phyloP scores from a whole-genome alignment of 2,797 vertebrate species.

The Schizopygopsis pylzovi region DNA sequence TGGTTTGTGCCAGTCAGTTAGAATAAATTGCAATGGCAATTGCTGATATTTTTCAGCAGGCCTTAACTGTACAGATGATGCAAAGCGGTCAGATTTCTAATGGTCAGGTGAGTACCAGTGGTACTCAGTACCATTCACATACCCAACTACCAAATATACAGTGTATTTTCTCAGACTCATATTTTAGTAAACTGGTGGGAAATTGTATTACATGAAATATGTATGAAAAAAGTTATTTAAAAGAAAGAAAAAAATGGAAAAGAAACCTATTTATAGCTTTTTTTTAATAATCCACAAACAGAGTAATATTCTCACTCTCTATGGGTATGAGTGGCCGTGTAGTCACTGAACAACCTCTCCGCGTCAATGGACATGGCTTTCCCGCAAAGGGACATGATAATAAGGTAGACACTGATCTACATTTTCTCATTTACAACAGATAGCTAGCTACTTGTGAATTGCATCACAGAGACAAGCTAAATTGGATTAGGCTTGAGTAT shows the following conservation, averaged over 20 bases:
- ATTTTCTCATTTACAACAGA: neutral
- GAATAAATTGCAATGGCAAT: neutral
- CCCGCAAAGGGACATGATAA: rapidly evolving
- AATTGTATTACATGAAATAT: neutral
- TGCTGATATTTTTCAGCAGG: neutral
- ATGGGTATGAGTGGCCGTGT: rapidly evolving
- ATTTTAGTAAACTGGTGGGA: neutral
- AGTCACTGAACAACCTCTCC: rapidly evolving
- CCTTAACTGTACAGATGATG: rapidly evolving
- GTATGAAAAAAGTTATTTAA: neutral
- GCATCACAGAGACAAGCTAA: neutral
- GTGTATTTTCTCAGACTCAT: neutral
- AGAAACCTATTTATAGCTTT: neutral
- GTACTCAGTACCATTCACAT: no score
- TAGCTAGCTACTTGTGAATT: no score
- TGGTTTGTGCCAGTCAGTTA: no score
- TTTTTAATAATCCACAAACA: neutral
- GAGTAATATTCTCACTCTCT: neutral
- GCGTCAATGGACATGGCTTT: rapidly evolving
- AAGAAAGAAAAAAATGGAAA: neutral
- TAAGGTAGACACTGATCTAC: neutral
- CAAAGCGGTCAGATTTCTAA: rapidly evolving
- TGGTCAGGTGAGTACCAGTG: neutral
- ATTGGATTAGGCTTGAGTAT: neutral
- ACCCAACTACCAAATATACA: neutral